These are phyloP conservation scores for Colletes collaris DNA, from an alignment of 2,888 invertebrate genomes.

Conservation along the genomic window DNA sequence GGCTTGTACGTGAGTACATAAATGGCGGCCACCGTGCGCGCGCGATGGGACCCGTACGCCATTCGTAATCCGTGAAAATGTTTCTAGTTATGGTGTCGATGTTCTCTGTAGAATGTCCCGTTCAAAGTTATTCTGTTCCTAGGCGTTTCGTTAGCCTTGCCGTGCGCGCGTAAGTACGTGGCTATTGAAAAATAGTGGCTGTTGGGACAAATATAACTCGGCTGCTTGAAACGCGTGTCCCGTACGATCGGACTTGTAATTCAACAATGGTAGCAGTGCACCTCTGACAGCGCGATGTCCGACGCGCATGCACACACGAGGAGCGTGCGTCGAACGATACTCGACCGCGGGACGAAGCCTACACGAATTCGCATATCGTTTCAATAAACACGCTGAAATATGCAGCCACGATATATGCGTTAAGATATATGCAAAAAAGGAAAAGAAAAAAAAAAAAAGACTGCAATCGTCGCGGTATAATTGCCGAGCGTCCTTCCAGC, in stretches of 20 bases:
- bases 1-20: too few relatives aligned
- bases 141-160: background rate
- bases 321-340: constrained; percentile 17
- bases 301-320: constrained; percentile 23
- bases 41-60: too few relatives aligned
- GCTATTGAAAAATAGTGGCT: constrained; percentile 26
- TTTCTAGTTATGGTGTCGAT: too few relatives aligned
- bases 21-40: too few relatives aligned
- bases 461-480: background rate
- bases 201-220: constrained; percentile 52
- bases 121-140: background rate
- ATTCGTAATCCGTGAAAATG: too few relatives aligned
- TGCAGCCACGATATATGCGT: background rate
- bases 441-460: background rate
- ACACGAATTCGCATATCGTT: constrained; percentile 3
- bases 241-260: constrained; percentile 60
- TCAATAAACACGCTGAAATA: background rate
- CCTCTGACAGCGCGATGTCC: constrained; percentile 30
- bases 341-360: constrained; percentile 1
- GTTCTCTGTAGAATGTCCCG: too few relatives aligned
- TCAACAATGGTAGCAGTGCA: constrained; percentile 51
- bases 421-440: constrained; percentile 1
- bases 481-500: background rate
- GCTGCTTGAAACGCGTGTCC: constrained; percentile 52
- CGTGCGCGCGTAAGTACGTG: background rate